phyloP scores from a whole-genome alignment of 30 jellyfish, hydroid and myxozoan genomes.

The Pelagia noctiluca region DNA sequence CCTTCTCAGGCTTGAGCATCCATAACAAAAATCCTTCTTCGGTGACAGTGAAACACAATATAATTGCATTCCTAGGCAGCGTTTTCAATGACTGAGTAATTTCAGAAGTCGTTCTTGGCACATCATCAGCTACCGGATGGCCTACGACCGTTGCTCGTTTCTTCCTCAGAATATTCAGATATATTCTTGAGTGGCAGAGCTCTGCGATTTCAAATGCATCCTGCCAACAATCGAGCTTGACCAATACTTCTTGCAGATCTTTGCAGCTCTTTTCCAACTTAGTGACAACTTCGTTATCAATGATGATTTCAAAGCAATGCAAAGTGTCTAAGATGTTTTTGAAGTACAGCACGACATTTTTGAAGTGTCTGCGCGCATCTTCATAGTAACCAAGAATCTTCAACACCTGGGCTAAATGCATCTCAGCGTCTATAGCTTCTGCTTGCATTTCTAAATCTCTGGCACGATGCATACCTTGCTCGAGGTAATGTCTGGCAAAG shows the following conservation, averaged over 20 bases:
- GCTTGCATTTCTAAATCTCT: constrained; percentile 41
- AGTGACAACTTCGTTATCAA: background rate
- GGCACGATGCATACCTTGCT: constrained; percentile 73
- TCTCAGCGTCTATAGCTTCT: constrained; percentile 60
- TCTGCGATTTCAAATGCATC: constrained; percentile 74
- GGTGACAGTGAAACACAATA: constrained; percentile 40
- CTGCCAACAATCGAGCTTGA: constrained; percentile 33
- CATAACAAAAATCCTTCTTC: constrained; percentile 48
- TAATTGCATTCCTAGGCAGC: constrained; percentile 16
- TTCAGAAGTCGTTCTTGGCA: constrained; percentile 29
- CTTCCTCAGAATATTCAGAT: constrained; percentile 26
- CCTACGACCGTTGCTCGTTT: constrained; percentile 5
- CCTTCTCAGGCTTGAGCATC: constrained; percentile 63
- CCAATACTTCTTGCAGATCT: constrained; percentile 62
- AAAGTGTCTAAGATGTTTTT: constrained; percentile 18
- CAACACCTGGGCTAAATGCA: constrained; percentile 69
- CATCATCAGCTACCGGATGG: background rate
- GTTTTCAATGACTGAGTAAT: background rate
- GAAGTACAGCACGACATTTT: constrained; percentile 42
- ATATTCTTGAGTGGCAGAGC: constrained; percentile 43
- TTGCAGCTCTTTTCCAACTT: constrained; percentile 43
- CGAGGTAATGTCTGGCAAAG: constrained; percentile 61
- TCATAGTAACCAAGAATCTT: constrained; percentile 53
- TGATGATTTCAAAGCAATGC: constrained; percentile 35
- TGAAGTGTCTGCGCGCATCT: constrained; percentile 64